Evolutionary conservation across 2,113 vertebrate species (phyloP).

Genomic region (Chionis minor): DNA sequence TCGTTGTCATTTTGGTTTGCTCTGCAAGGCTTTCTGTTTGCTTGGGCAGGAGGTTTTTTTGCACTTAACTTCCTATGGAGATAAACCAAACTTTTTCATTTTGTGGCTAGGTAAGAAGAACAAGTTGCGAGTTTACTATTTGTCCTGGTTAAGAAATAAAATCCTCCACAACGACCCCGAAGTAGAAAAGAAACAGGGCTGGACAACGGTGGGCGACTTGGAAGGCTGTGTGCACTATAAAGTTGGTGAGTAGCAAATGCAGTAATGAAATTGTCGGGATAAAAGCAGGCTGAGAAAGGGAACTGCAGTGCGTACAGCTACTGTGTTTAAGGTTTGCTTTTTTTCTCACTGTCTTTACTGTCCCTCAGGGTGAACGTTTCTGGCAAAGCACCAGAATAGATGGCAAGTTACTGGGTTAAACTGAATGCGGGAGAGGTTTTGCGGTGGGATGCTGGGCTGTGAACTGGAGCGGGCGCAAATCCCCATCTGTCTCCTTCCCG

Average conservation of each 20-base stretch:
- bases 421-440: neutral
- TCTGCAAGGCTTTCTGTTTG: neutral
- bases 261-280: neutral
- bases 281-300: neutral
- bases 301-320: neutral
- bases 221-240: slow-evolving; percentile 98
- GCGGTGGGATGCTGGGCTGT: neutral
- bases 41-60: neutral
- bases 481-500: neutral
- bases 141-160: slow-evolving; percentile 99
- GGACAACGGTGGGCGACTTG: slow-evolving; percentile 95
- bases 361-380: neutral
- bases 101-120: slow-evolving; percentile 92
- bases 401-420: neutral
- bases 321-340: neutral
- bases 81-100: neutral
- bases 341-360: neutral
- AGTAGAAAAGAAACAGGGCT: slow-evolving; percentile 98
- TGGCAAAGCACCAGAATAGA: neutral
- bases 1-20: neutral
- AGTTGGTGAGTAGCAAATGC: slow-evolving; percentile 84
- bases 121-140: slow-evolving; percentile 96
- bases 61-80: neutral
- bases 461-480: neutral
- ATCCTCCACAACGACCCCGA: slow-evolving; percentile 98